Conservation (phyloP, 2,888 invertebrate genomes). For the Eupithecia subumbrata region DNA sequence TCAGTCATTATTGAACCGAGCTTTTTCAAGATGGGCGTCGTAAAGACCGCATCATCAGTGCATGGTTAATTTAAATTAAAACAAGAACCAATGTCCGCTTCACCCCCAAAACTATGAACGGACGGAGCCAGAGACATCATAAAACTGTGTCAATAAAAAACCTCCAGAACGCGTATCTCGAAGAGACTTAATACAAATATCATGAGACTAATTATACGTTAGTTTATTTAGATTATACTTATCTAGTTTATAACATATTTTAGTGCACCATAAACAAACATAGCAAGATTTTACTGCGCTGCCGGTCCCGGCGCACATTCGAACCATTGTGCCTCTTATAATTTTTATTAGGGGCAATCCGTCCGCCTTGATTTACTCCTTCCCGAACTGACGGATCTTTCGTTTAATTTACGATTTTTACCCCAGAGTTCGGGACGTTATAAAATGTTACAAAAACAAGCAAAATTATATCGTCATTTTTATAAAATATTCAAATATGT, state of each 20-base stretch:
- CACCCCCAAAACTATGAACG: conserved; percentile 27
- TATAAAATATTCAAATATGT: not conserved
- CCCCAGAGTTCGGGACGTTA: conserved; percentile 76
- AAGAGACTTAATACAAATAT: conserved; percentile 70
- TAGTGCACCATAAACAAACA: conserved; percentile 84
- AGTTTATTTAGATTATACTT: conserved; percentile 82
- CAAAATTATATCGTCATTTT: conserved; percentile 69
- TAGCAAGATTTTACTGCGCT: conserved; percentile 82
- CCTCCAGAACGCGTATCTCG: conserved; percentile 49
- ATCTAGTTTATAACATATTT: conserved; percentile 84
- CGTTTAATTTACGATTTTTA: conserved; percentile 81
- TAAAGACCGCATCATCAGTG: conserved; percentile 17
- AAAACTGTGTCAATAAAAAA: conserved; percentile 62
- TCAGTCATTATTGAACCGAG: conserved; percentile 49
- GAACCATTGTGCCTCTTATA: conserved; percentile 83
- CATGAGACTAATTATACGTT: conserved; percentile 78
- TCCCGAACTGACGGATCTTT: conserved; percentile 83
- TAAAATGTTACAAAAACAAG: conserved; percentile 80
- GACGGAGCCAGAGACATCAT: conserved; percentile 50
- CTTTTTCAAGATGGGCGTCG: conserved; percentile 38
- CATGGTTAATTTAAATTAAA: conserved; percentile 34
- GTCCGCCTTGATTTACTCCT: conserved; percentile 83
- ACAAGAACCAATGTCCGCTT: conserved; percentile 32
- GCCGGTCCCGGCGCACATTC: conserved; percentile 79
- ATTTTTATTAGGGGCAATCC: conserved; percentile 84